Percentiles rank a stretch among this genome's conserved stretches.
Evolutionary conservation across 2,797 vertebrate genomes (phyloP).

Genomic region (Antrozous pallidus): DNA sequence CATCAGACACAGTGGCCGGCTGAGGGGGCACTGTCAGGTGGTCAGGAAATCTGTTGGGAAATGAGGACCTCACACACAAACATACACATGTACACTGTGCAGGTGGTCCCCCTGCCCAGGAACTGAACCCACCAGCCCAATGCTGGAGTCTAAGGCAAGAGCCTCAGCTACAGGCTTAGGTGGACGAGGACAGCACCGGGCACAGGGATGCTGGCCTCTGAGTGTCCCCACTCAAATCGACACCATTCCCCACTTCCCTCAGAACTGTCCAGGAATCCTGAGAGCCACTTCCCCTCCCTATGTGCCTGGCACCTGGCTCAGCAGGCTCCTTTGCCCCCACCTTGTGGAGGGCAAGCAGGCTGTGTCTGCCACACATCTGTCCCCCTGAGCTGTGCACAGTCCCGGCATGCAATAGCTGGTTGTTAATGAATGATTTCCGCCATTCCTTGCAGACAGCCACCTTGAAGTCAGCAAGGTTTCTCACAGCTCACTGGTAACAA

Average conservation of each 20-base stretch:
- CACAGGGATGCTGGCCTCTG: rapidly evolving
- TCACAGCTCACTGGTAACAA: neutral
- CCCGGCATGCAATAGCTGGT: neutral
- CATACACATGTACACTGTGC: too few species aligned
- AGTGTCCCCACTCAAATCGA: neutral
- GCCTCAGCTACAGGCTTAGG: rapidly evolving
- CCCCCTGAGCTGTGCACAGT: too few species aligned
- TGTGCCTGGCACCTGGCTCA: rapidly evolving
- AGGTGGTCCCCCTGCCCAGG: too few species aligned
- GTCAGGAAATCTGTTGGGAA: neutral
- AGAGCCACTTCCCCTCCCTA: neutral
- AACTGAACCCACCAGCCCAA: neutral
- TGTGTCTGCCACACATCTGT: neutral
- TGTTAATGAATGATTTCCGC: neutral
- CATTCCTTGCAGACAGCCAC: neutral
- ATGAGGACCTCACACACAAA: neutral
- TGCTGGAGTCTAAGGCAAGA: neutral
- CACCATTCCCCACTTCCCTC: rapidly evolving
- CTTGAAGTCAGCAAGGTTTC: neutral
- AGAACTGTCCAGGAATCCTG: neutral
- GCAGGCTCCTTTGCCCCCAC: neutral
- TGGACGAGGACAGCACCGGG: neutral
- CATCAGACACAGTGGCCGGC: neutral
- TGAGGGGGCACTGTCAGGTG: neutral
- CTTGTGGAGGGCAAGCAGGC: neutral